Conservation (phyloP, 2,113 vertebrate species). For the Istiophorus platypterus region DNA sequence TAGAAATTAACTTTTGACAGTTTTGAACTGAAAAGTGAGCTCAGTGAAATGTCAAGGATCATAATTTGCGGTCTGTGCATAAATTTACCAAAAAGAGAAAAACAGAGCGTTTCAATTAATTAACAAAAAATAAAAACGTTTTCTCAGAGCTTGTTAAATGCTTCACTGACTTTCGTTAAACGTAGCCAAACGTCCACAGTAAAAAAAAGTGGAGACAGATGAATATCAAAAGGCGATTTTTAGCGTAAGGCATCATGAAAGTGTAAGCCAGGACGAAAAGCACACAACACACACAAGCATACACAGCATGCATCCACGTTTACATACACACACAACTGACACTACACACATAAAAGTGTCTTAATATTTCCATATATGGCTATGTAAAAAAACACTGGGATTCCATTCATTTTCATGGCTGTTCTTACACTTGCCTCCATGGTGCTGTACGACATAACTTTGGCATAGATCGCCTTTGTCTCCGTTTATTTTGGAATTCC, state of each 20-base stretch:
- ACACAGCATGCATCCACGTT: not conserved
- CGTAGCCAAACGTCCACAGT: constrained; percentile 12
- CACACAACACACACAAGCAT: not conserved
- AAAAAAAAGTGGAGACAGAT: constrained; percentile 33
- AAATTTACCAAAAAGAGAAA: constrained; percentile 15
- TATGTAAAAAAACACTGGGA: not conserved
- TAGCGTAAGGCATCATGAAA: not conserved
- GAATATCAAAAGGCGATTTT: not conserved
- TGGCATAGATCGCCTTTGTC: constrained; percentile 13
- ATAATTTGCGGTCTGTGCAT: constrained; percentile 11
- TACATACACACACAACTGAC: too few relatives aligned
- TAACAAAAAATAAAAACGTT: constrained; percentile 32
- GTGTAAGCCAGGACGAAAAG: not conserved
- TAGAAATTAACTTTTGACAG: not conserved
- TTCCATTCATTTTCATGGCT: not conserved
- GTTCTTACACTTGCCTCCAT: not conserved
- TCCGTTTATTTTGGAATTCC: constrained; percentile 39
- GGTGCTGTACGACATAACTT: not conserved
- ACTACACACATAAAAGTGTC: not conserved
- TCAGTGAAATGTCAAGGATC: not conserved
- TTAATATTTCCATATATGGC: not conserved
- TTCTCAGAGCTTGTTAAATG: constrained; percentile 15
- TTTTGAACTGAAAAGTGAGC: not conserved
- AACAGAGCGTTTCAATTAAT: constrained; percentile 7
- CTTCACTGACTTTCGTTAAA: not conserved